Conservation (phyloP, 2,113 vertebrate species). For the Phyllostomus discolor region DNA sequence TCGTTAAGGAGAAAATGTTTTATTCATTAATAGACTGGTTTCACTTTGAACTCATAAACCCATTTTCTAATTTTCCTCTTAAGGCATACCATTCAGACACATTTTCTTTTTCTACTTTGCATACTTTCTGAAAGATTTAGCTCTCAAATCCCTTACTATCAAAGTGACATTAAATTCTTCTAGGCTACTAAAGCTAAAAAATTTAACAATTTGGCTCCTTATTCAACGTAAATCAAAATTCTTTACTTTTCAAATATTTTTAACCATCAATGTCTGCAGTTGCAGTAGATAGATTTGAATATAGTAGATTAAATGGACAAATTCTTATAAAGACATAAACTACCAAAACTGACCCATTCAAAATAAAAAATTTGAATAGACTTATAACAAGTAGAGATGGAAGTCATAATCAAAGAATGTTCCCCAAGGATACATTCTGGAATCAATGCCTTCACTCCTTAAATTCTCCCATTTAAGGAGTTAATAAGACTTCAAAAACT, state of each 20-base stretch:
- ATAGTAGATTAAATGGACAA: neutral
- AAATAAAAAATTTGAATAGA: neutral
- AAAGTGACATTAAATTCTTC: conserved; percentile 15
- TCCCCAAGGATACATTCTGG: neutral
- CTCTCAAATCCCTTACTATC: neutral
- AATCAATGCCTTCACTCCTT: neutral
- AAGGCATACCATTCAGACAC: neutral
- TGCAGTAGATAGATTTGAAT: neutral
- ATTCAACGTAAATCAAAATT: neutral
- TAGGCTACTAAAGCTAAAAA: neutral
- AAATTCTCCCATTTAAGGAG: neutral
- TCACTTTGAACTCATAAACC: conserved; percentile 35
- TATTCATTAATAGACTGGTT: conserved; percentile 14
- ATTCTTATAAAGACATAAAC: neutral
- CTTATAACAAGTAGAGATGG: neutral
- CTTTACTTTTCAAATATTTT: neutral
- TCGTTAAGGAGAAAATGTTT: conserved; percentile 35
- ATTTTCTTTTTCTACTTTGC: conserved; percentile 13
- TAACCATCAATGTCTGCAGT: neutral
- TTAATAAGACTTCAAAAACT: neutral
- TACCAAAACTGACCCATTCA: neutral
- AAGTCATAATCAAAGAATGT: neutral
- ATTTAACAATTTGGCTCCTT: neutral
- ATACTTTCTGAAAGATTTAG: neutral
- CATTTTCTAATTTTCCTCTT: conserved; percentile 1